Evolutionary conservation across 1,140 invertebrate species (phyloP).

Genomic region (Drosophila sechellia): DNA sequence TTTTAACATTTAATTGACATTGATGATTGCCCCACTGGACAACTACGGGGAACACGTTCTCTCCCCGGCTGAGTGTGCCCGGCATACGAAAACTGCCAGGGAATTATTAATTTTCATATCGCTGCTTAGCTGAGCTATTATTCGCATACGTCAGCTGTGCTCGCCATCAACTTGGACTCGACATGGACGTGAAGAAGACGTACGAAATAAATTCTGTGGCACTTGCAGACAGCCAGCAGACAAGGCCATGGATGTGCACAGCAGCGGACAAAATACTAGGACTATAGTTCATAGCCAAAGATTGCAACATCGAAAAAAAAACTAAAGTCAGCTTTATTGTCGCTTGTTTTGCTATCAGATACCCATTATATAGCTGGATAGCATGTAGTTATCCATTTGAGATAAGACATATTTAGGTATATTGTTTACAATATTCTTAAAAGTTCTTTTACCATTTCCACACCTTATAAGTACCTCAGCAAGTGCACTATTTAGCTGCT

Average conservation of each 20-base stretch:
- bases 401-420: too few relatives aligned
- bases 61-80: conserved; percentile 26
- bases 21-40: conserved; percentile 72
- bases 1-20: conserved; percentile 80
- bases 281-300: not conserved
- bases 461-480: not conserved
- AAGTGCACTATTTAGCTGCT: not conserved
- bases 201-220: conserved; percentile 78
- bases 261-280: conserved; percentile 7
- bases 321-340: too few relatives aligned
- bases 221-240: conserved; percentile 70
- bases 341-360: not conserved
- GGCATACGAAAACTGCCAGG: conserved; percentile 44
- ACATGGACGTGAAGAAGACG: conserved; percentile 70
- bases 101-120: conserved; percentile 81
- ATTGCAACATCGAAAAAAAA: not conserved
- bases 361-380: too few relatives aligned
- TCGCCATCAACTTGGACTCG: conserved; percentile 33
- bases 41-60: conserved; percentile 61
- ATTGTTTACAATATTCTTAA: too few relatives aligned
- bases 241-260: conserved; percentile 37
- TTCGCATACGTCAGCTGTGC: conserved; percentile 63
- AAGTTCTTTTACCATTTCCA: too few relatives aligned
- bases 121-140: conserved; percentile 43
- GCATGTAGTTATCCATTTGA: too few relatives aligned